A percentile compares a stretch with the other conserved stretches of the same genome.
Conservation (phyloP, 2,113 vertebrate genomes). For the Grammomys dolichurus region DNA sequence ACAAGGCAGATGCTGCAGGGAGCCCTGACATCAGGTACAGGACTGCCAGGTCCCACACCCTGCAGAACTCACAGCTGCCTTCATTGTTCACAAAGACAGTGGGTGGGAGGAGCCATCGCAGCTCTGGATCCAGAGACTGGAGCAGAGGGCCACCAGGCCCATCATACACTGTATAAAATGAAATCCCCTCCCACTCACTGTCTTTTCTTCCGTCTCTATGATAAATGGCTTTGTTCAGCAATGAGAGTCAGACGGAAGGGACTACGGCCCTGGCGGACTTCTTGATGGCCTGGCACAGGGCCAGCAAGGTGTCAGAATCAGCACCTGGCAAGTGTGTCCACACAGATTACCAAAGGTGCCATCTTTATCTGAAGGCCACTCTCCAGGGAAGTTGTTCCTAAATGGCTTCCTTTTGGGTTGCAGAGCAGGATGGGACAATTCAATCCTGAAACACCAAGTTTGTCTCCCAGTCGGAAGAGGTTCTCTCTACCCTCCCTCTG, state of each 20-base stretch:
- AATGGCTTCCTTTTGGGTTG: not conserved
- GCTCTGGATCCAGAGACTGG: not conserved
- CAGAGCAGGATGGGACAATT: not conserved
- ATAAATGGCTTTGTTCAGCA: not conserved
- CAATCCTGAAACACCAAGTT: not conserved
- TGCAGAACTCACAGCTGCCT: not conserved
- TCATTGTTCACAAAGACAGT: not conserved
- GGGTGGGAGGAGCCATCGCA: not conserved
- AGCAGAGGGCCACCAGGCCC: not conserved
- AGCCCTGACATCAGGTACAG: not conserved
- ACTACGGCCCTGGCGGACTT: not conserved
- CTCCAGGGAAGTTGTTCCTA: conserved; percentile 24
- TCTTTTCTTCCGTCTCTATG: not conserved
- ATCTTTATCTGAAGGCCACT: not conserved
- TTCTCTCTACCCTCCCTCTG: not conserved
- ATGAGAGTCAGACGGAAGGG: not conserved
- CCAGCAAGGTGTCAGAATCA: not conserved
- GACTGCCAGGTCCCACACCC: too few species aligned
- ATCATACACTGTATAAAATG: not conserved
- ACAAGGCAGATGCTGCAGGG: not conserved
- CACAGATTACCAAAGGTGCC: too few species aligned
- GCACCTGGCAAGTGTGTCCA: not conserved
- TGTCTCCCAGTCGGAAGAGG: not conserved
- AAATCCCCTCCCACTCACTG: fast-evolving
- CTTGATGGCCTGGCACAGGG: not conserved